Percentiles rank a stretch among this genome's conserved stretches.
These are phyloP conservation scores for Rhimphoctona megacephalus DNA, from an alignment of 2,888 invertebrate species.

Conservation along the genomic window DNA sequence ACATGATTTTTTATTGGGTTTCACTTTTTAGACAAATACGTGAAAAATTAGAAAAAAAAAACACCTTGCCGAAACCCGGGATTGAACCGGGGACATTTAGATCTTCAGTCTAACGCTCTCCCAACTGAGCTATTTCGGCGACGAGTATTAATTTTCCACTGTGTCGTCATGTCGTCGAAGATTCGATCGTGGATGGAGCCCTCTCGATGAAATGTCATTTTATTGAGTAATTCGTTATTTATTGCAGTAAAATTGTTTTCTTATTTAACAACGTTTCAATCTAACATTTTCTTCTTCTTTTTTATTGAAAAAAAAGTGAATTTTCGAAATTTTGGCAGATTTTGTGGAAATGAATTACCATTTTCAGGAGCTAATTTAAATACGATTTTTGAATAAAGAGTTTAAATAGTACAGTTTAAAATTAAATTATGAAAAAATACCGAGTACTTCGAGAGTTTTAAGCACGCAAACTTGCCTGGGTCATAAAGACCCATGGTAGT, in stretches of 20 bases:
- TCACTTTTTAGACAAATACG: neutral
- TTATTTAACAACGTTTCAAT: neutral
- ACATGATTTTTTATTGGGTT: neutral
- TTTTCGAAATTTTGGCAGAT: neutral
- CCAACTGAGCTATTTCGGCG: constrained; percentile 74
- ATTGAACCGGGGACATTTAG: constrained; percentile 74
- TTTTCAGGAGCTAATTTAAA: too few relatives aligned
- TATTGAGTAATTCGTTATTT: neutral
- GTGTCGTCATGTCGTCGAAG: neutral
- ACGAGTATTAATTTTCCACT: neutral
- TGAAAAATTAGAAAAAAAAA: constrained; percentile 37
- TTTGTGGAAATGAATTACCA: neutral
- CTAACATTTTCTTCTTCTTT: neutral
- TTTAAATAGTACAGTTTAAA: neutral
- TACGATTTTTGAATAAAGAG: neutral
- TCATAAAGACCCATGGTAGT: neutral
- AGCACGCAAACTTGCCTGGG: neutral
- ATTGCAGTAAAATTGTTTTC: neutral
- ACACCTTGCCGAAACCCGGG: constrained; percentile 71
- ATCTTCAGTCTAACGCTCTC: constrained; percentile 75
- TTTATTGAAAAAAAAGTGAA: neutral
- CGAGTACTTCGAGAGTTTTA: too few relatives aligned
- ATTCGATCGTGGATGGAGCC: neutral
- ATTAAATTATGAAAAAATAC: neutral
- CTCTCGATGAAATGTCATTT: neutral